These are phyloP conservation scores for Otis tarda DNA, from an alignment of 2,113 vertebrate genomes.

Conservation along the genomic window DNA sequence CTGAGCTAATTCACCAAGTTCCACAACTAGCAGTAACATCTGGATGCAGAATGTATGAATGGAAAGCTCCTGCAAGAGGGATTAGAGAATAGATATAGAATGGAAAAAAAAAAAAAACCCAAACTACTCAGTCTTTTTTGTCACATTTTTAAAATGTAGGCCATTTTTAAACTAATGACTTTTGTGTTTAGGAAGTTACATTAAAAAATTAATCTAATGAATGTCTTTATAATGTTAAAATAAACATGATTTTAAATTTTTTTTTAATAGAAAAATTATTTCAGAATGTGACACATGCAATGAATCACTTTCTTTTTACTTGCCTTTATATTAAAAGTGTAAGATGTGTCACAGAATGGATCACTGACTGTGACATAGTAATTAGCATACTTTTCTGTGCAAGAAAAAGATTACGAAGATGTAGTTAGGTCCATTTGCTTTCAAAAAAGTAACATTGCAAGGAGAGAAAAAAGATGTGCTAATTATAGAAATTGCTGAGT, in stretches of 20 bases:
- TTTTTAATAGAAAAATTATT: neutral
- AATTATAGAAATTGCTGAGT: neutral
- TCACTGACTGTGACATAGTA: neutral
- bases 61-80: neutral
- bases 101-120: neutral
- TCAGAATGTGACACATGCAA: neutral
- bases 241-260: neutral
- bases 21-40: conserved; percentile 9
- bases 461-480: neutral
- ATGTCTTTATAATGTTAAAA: neutral
- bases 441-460: neutral
- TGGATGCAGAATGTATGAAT: conserved; percentile 51
- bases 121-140: neutral
- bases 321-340: neutral
- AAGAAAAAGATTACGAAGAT: neutral
- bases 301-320: neutral
- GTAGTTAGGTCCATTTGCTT: neutral
- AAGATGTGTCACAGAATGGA: neutral
- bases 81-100: neutral
- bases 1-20: neutral
- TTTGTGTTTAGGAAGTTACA: neutral
- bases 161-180: neutral
- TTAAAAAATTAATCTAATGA: neutral
- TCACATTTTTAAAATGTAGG: neutral
- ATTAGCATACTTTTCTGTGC: neutral